Percentiles rank a stretch among this genome's conserved stretches.
Evolutionary conservation across 1,140 invertebrate genomes (phyloP).

Genomic region (Holotrichia oblita): DNA sequence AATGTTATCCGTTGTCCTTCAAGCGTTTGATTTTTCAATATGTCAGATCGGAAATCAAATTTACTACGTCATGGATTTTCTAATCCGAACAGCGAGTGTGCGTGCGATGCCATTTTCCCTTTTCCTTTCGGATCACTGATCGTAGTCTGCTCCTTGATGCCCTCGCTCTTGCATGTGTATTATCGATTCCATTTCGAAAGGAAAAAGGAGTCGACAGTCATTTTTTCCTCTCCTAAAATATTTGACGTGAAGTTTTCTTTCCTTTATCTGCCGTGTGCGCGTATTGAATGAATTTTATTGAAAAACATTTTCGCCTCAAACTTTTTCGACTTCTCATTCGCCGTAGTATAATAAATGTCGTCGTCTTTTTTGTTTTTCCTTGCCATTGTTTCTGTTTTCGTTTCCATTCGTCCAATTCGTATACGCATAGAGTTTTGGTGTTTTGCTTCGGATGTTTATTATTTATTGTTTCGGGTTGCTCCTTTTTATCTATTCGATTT

Average conservation of each 20-base stretch:
- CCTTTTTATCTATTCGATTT: constrained; percentile 33
- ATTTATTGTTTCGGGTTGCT: constrained; percentile 29
- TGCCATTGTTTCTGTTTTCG: constrained; percentile 27
- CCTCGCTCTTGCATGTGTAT: constrained; percentile 2
- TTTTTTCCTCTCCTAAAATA: constrained; percentile 28
- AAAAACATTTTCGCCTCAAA: constrained; percentile 25
- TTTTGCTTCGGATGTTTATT: constrained; percentile 31
- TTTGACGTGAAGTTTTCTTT: constrained; percentile 33
- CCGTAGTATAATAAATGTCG: constrained; percentile 25
- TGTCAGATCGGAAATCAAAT: constrained; percentile 29
- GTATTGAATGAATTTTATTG: constrained; percentile 34
- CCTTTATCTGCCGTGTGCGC: not conserved
- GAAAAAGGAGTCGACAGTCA: not conserved
- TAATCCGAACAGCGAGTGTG: not conserved
- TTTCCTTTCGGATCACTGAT: not conserved
- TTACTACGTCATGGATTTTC: constrained; percentile 18
- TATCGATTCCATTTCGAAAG: constrained; percentile 22
- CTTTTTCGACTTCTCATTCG: constrained; percentile 32
- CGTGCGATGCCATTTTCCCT: not conserved
- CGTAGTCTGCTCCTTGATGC: not conserved
- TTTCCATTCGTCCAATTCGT: not conserved
- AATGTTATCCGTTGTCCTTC: constrained; percentile 9
- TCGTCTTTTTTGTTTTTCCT: constrained; percentile 17
- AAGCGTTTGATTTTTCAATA: constrained; percentile 33
- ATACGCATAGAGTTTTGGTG: not conserved